Evolutionary conservation across 2,888 invertebrate genomes (phyloP).

Genomic region (Drosophila tripunctata): DNA sequence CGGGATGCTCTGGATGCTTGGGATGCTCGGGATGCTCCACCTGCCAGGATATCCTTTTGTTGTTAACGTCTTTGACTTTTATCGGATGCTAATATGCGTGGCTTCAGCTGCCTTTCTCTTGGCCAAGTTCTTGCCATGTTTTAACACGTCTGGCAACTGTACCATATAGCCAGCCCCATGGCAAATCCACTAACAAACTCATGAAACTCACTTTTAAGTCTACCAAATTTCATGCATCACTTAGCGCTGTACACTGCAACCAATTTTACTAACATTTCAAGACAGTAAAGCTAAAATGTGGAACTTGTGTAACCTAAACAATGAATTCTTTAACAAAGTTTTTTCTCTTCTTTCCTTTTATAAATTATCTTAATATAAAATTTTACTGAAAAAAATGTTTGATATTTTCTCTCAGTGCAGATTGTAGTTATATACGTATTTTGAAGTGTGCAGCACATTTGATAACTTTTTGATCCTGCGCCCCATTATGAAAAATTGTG

Average conservation of each 20-base stretch:
- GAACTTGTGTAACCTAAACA: no score
- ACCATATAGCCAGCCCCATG: conserved; percentile 37
- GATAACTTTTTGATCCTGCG: conserved; percentile 59
- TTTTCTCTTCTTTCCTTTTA: no score
- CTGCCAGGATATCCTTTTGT: conserved; percentile 75
- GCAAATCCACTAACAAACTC: conserved; percentile 44
- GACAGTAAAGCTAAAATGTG: no score
- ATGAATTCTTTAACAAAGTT: no score
- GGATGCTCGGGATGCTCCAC: background rate
- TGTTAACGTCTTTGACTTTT: conserved; percentile 75
- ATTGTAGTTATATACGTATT: background rate
- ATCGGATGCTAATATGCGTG: conserved; percentile 71
- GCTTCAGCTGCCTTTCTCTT: background rate
- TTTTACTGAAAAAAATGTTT: no score
- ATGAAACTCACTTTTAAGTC: conserved; percentile 57
- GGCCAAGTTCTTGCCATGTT: conserved; percentile 14
- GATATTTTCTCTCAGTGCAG: background rate
- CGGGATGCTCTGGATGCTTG: background rate
- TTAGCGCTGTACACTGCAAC: conserved; percentile 1
- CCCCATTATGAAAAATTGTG: conserved; percentile 53
- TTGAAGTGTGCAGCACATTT: conserved; percentile 53
- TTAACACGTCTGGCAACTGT: conserved; percentile 35
- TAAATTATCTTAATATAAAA: no score
- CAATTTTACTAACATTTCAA: background rate
- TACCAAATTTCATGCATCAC: conserved; percentile 49